Evolutionary conservation across 2,888 invertebrate species (phyloP), one percentile per base, ranked within the genome.

Genomic region (Slavum lentiscoides): DNA sequence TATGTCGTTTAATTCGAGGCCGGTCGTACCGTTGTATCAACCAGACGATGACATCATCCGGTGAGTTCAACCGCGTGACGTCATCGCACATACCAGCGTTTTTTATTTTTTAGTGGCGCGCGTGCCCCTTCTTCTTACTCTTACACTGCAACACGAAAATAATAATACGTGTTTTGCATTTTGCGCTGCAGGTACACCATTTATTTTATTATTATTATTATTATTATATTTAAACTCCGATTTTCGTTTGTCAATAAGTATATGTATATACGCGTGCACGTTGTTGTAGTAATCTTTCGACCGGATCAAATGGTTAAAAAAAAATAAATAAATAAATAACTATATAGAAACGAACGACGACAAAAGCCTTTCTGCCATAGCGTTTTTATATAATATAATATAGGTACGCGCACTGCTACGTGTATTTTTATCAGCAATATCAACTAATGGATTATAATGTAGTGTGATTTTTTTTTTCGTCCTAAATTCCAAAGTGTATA

Each of bases 41-140:
- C 80, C 43, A 80, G 80, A 80, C 80, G 80, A 80, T 80, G 80
- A 80, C 80, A 72, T 80, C 80, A 80, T 70, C 80, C 80, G 43
- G 64, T 2, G 70, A 80, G 80, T 80, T 64, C 72, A 64, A 64
- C 39, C 19, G 55, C 23, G 23, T 80, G 80, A 80, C 80, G 80
- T 80, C 80, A 80, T 80, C 70, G 30, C 30, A 72, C 80, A 80
- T 80, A 80, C 80, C 80, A 72, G 55, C 72, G 62, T 59, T 55
- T 67, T 55, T 67, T 67, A 58, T 59, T 76, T 67, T 67, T 59
- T 49, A 59, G 58, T 74, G 39, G 55, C 39, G 55, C 55, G 55
- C 23, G 39, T 76, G 59, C 59, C 67, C 55, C 43, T 67, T 49
- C 58, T 75, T 74, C 19, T 30, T 74, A 13, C 15, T n/a, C n/a